phyloP scores from a whole-genome alignment of 2,113 vertebrate species.

The Vombatus ursinus region DNA sequence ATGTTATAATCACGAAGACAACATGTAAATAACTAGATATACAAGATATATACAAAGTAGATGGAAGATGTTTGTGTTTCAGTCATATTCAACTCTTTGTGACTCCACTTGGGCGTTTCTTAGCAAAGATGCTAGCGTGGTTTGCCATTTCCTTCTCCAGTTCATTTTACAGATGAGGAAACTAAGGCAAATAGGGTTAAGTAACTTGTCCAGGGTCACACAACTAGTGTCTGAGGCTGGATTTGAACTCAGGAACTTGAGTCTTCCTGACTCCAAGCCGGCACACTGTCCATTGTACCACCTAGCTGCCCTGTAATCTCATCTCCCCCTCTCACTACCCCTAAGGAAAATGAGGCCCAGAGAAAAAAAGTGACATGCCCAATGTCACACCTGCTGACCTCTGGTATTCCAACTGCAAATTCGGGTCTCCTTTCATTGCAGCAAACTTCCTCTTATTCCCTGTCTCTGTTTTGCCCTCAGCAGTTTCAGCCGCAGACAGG shows the following conservation, averaged over 20 bases:
- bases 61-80: background rate
- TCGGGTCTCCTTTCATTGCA: background rate
- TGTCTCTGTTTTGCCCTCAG: slow-evolving; percentile 70
- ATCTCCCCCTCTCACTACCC: background rate
- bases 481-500: slow-evolving; percentile 42
- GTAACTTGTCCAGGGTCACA: background rate
- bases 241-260: too few relatives aligned
- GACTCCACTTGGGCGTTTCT: background rate
- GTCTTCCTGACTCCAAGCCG: too few relatives aligned
- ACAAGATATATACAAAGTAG: too few relatives aligned
- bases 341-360: background rate
- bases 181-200: background rate
- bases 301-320: background rate
- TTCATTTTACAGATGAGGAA: background rate
- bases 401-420: background rate
- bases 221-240: background rate
- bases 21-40: too few relatives aligned
- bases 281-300: background rate
- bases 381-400: background rate
- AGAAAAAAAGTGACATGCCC: background rate
- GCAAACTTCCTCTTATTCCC: slow-evolving; percentile 52
- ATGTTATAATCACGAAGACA: too few relatives aligned
- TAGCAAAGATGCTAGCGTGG: background rate
- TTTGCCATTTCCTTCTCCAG: background rate
- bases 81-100: background rate